phyloP scores from a whole-genome alignment of 2,797 vertebrate species.

The Parotocinclus haroldoi region DNA sequence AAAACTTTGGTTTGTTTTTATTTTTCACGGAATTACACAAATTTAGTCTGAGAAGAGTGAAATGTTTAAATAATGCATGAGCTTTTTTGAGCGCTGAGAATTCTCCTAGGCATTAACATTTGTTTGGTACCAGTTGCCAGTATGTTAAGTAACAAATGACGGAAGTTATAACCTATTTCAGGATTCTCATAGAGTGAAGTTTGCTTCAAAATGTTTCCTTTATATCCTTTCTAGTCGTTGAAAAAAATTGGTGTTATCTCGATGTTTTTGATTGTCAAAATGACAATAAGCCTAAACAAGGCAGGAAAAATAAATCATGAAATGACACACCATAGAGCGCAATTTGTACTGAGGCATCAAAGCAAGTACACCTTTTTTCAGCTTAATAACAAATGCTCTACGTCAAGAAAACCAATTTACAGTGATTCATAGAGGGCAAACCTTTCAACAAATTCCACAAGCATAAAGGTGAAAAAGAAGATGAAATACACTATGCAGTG shows the following conservation, averaged over 20 bases:
- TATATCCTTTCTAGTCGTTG: not conserved
- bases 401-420: slow-evolving; percentile 15
- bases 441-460: slow-evolving; percentile 12
- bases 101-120: slow-evolving; percentile 23
- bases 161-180: slow-evolving; percentile 7
- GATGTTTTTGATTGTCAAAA: slow-evolving; percentile 1
- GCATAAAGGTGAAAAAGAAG: slow-evolving; percentile 1
- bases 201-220: slow-evolving; percentile 11
- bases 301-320: slow-evolving; percentile 21
- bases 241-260: not conserved
- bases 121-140: slow-evolving; percentile 18
- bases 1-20: slow-evolving; percentile 53
- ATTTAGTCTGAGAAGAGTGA: slow-evolving; percentile 53
- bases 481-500: slow-evolving; percentile 6
- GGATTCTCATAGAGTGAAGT: not conserved
- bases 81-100: slow-evolving; percentile 36
- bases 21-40: slow-evolving; percentile 65
- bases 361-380: slow-evolving; percentile 26
- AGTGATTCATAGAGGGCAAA: slow-evolving; percentile 11
- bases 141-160: slow-evolving; percentile 26
- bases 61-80: slow-evolving; percentile 64
- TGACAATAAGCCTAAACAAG: slow-evolving; percentile 22
- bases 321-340: slow-evolving; percentile 12
- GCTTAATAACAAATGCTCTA: slow-evolving; percentile 24
- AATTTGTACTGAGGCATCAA: slow-evolving; percentile 15